phyloP scores from a whole-genome alignment of 1,140 invertebrate species.

The Trachymyrmex septentrionalis region DNA sequence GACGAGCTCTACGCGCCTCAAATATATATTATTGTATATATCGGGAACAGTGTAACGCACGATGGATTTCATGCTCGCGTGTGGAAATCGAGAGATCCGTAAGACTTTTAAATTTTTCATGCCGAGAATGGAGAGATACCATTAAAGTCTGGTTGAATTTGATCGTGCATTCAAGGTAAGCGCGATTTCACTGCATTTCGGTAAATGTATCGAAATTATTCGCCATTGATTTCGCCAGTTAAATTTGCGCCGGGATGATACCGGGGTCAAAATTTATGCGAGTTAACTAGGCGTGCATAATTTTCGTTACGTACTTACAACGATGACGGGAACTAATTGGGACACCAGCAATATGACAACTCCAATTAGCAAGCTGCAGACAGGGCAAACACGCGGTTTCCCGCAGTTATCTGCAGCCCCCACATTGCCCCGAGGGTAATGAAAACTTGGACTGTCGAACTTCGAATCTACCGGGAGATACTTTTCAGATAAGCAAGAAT shows the following conservation, averaged over 20 bases:
- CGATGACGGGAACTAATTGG: conserved; percentile 28
- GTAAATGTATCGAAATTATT: background rate
- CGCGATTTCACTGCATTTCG: background rate
- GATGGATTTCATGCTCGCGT: background rate
- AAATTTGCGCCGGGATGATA: background rate
- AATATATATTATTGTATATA: conserved; percentile 14
- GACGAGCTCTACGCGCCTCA: background rate
- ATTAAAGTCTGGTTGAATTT: background rate
- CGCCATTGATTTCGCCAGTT: conserved; percentile 24
- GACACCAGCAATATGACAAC: conserved; percentile 24
- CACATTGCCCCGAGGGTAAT: background rate
- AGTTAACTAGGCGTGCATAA: conserved; percentile 31
- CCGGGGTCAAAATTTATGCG: conserved; percentile 16
- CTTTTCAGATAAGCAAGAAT: background rate
- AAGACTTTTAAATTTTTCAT: conserved; percentile 6
- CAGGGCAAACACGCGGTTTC: background rate
- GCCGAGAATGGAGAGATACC: background rate
- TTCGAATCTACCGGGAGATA: background rate
- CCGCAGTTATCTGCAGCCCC: background rate
- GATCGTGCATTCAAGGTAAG: conserved; percentile 8
- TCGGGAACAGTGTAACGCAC: background rate
- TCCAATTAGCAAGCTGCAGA: conserved; percentile 34
- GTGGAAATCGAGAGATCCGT: background rate
- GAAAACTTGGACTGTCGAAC: background rate
- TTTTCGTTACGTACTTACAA: conserved; percentile 25